A percentile compares a stretch with the other conserved stretches of the same genome.
phyloP scores from a whole-genome alignment of 2,888 invertebrate species.

The Andrena bucephala region DNA sequence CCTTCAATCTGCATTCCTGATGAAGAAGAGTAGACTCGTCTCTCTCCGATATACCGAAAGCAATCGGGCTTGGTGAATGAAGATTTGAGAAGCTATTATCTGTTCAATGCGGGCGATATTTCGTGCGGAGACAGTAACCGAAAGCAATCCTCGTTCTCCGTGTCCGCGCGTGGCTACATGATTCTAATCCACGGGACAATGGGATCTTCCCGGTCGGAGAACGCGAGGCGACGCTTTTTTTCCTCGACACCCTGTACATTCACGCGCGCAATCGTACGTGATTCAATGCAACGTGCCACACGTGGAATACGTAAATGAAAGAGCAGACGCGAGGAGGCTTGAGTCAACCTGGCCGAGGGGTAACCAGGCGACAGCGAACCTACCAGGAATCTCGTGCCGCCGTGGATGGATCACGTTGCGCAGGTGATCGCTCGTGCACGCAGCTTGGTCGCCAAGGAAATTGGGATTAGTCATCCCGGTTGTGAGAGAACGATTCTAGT shows the following conservation, averaged over 20 bases:
- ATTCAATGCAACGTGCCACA: conserved; percentile 73
- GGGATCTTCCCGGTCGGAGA: background rate
- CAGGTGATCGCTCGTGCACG: conserved; percentile 63
- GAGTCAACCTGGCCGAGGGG: conserved; percentile 56
- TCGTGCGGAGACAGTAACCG: background rate
- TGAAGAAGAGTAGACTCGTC: background rate
- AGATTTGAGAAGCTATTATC: background rate
- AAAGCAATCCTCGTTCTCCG: background rate
- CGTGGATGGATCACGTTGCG: conserved; percentile 40
- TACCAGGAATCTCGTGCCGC: conserved; percentile 66
- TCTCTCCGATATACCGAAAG: background rate
- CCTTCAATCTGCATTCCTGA: background rate
- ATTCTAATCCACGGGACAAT: background rate
- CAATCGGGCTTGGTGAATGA: conserved; percentile 13
- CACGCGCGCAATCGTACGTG: conserved; percentile 69
- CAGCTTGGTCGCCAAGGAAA: conserved; percentile 46
- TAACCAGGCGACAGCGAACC: conserved; percentile 68
- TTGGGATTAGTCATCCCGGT: conserved; percentile 75
- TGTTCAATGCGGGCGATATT: background rate
- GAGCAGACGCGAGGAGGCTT: conserved; percentile 46
- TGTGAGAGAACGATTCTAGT: conserved; percentile 61
- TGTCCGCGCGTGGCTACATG: background rate
- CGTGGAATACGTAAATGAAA: conserved; percentile 70
- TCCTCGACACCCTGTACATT: conserved; percentile 63
- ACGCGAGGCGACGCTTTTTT: conserved; percentile 17